Conservation (phyloP, 1,140 invertebrate genomes). For the Adelges cooleyi region DNA sequence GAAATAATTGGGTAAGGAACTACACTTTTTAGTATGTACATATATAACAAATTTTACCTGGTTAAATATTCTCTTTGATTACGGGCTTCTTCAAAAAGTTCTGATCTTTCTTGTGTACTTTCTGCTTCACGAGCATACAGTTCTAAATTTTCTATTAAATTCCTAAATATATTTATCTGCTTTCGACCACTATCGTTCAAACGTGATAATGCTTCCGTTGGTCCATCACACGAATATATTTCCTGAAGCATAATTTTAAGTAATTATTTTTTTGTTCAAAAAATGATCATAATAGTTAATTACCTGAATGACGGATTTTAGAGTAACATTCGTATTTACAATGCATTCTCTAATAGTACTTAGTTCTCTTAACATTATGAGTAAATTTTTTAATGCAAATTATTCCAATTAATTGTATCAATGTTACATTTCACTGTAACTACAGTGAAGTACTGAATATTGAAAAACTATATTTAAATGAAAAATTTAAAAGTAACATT, state of each 20-base stretch:
- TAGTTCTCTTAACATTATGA: constrained; percentile 32
- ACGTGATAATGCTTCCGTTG: constrained; percentile 53
- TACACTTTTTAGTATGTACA: too few species aligned
- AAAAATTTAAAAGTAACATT: too few species aligned
- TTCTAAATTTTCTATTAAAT: constrained; percentile 54
- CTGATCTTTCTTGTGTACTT: constrained; percentile 49
- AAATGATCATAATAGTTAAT: constrained; percentile 31
- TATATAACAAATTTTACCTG: constrained; percentile 37
- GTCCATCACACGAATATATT: constrained; percentile 52
- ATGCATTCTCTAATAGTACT: constrained; percentile 44
- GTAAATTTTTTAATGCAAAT: too few species aligned
- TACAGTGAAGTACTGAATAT: too few species aligned
- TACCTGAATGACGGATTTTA: constrained; percentile 68
- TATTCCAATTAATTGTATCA: too few species aligned
- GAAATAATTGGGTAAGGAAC: too few species aligned
- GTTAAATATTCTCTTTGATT: constrained; percentile 55
- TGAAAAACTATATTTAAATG: too few species aligned
- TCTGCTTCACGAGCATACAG: constrained; percentile 47
- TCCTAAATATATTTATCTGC: constrained; percentile 51
- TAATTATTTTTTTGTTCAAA: neutral
- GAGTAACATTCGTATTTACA: constrained; percentile 55
- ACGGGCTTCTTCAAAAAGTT: constrained; percentile 50
- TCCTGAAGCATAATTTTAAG: constrained; percentile 41
- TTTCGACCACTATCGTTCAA: constrained; percentile 58
- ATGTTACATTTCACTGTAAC: too few species aligned